A percentile compares a stretch with the other conserved stretches of the same genome.
Evolutionary conservation across 1,140 invertebrate genomes (phyloP).

Genomic region (Drosophila pachea): DNA sequence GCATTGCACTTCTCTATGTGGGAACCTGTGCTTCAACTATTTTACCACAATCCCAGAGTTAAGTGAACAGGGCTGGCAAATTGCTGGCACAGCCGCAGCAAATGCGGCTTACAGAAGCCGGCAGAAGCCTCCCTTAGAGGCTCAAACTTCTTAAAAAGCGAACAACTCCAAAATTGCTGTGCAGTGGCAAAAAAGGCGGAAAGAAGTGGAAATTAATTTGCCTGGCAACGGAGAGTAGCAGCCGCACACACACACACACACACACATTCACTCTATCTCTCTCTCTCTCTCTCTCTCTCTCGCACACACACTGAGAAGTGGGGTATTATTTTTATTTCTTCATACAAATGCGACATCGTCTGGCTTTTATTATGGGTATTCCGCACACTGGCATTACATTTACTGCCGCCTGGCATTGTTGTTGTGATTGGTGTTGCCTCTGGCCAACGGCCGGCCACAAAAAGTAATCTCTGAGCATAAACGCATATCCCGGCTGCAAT

Average conservation of each 20-base stretch:
- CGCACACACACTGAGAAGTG: conserved; percentile 33
- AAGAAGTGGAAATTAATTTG: conserved; percentile 64
- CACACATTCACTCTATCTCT: conserved; percentile 10
- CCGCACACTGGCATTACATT: conserved; percentile 39
- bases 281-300: conserved; percentile 16
- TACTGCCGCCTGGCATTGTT: conserved; percentile 6
- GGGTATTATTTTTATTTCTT: conserved; percentile 72
- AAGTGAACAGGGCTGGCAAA: conserved; percentile 16
- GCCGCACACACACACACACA: conserved; percentile 29
- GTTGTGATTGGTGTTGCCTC: conserved; percentile 23
- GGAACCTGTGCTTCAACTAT: conserved; percentile 9
- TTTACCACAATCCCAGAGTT: conserved; percentile 6
- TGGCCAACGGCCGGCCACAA: conserved; percentile 69
- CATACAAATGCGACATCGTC: conserved; percentile 69
- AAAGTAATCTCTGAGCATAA: conserved; percentile 76
- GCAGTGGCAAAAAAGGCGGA: not conserved
- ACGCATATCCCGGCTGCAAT: conserved; percentile 75
- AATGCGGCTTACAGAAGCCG: conserved; percentile 13
- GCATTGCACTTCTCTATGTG: not conserved
- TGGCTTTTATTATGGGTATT: conserved; percentile 67
- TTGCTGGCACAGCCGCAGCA: conserved; percentile 12
- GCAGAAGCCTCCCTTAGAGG: not conserved
- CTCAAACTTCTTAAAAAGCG: conserved; percentile 13
- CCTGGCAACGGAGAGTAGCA: conserved; percentile 16
- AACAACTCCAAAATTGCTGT: conserved; percentile 27